Evolutionary conservation across 2,888 invertebrate genomes (phyloP).

Genomic region (Cylloceria caligata): DNA sequence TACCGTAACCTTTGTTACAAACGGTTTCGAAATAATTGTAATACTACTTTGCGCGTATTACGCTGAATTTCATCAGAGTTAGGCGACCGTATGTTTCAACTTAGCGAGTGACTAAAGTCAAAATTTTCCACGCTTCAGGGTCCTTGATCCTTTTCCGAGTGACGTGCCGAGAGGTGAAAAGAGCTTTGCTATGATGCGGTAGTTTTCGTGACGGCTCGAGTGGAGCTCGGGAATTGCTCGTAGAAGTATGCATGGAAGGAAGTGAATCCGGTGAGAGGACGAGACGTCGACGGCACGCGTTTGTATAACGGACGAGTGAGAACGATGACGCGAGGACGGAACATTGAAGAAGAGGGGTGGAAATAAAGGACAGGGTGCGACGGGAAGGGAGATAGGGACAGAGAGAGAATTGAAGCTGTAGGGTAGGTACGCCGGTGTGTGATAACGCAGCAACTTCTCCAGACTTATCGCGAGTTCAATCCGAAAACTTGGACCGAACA

Average conservation of each 20-base stretch:
- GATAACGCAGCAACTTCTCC: constrained; percentile 61
- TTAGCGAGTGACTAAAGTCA: neutral
- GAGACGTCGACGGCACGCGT: constrained; percentile 37
- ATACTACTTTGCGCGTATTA: neutral
- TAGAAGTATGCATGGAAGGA: constrained; percentile 44
- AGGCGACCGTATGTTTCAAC: neutral
- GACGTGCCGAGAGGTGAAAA: constrained; percentile 17
- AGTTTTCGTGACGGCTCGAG: constrained; percentile 36
- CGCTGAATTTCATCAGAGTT: neutral
- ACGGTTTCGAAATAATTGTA: neutral
- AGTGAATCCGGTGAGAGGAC: constrained; percentile 44
- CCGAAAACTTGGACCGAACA: constrained; percentile 65
- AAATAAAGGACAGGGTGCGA: neutral
- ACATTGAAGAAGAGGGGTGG: constrained; percentile 13
- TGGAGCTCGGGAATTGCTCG: constrained; percentile 26
- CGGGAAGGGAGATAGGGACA: neutral
- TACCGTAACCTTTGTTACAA: neutral
- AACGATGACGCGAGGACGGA: constrained; percentile 15
- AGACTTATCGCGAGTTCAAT: constrained; percentile 65
- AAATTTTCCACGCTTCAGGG: constrained; percentile 10
- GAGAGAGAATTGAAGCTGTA: constrained; percentile 31
- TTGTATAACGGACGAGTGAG: constrained; percentile 40
- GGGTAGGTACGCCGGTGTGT: constrained; percentile 31
- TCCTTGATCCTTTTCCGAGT: constrained; percentile 33
- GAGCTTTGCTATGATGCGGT: constrained; percentile 14